phyloP scores from a whole-genome alignment of 1,140 invertebrate genomes.

The Lepidotrigona ventralis region DNA sequence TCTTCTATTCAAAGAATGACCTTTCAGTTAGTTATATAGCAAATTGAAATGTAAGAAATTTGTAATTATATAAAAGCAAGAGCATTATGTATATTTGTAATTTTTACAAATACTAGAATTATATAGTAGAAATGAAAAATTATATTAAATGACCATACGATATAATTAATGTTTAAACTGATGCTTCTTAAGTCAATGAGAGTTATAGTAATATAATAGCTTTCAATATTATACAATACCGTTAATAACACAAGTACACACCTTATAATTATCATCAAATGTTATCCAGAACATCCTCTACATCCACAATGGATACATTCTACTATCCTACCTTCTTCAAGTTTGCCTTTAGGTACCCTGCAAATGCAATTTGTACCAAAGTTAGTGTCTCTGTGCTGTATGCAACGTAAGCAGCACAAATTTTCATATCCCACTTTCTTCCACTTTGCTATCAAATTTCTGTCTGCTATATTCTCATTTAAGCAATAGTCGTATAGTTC shows the following conservation, averaged over 20 bases:
- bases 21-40: not conserved
- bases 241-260: not conserved
- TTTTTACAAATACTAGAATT: too few relatives aligned
- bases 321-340: conserved; percentile 98
- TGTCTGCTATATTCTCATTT: conserved; percentile 98
- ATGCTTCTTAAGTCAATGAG: too few relatives aligned
- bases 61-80: too few relatives aligned
- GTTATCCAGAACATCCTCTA: conserved; percentile 94
- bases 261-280: not conserved
- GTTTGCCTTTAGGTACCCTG: conserved; percentile 97
- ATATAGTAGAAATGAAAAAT: too few relatives aligned
- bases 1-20: too few relatives aligned
- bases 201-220: not conserved
- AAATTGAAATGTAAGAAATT: too few relatives aligned
- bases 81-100: too few relatives aligned
- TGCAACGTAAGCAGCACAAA: conserved; percentile 98
- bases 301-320: conserved; percentile 99
- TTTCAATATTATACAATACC: not conserved
- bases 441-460: conserved; percentile 99
- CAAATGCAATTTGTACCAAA: conserved; percentile 99
- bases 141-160: too few relatives aligned
- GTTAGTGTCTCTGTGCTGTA: conserved; percentile 99
- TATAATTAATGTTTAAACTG: too few relatives aligned
- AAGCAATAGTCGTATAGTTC: conserved; percentile 99
- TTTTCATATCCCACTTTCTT: conserved; percentile 99